These are phyloP conservation scores for Cryptus armator DNA, from an alignment of 2,888 invertebrate genomes.

Conservation along the genomic window DNA sequence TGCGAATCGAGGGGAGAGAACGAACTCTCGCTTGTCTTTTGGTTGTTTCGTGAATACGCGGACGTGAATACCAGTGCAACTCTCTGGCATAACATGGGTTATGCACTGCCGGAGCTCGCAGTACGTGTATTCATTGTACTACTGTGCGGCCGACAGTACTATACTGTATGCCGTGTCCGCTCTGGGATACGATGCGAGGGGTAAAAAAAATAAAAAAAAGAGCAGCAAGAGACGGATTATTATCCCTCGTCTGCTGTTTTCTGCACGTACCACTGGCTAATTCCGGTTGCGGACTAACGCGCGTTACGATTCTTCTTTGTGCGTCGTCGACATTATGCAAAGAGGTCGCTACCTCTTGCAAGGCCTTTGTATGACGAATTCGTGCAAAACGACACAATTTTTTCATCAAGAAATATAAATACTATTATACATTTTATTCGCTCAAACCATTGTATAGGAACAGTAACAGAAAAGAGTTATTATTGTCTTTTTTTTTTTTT, in stretches of 20 bases:
- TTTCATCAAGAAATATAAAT: background rate
- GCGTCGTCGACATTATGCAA: conserved; percentile 12
- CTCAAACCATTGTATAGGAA: background rate
- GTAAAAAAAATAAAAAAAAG: background rate
- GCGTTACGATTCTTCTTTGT: conserved; percentile 17
- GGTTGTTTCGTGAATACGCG: conserved; percentile 4
- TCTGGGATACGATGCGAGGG: conserved; percentile 2
- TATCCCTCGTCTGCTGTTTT: background rate
- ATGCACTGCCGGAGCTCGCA: background rate
- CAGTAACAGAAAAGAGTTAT: background rate
- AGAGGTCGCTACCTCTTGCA: conserved; percentile 1
- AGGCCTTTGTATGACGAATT: background rate
- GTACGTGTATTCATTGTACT: conserved; percentile 17
- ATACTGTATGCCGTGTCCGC: conserved; percentile 1
- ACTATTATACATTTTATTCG: background rate
- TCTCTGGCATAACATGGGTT: conserved; percentile 11
- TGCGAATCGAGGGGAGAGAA: background rate
- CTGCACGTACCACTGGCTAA: conserved; percentile 24
- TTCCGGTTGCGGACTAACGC: conserved; percentile 10
- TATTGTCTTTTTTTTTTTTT: background rate
- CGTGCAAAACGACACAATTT: conserved; percentile 4
- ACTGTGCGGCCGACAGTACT: conserved; percentile 3
- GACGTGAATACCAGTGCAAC: conserved; percentile 4
- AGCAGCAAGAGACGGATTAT: conserved; percentile 24
- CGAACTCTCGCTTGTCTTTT: background rate